Percentiles rank a stretch among this genome's conserved stretches.
Conservation (phyloP, 2,113 vertebrate species). For the Donacobius atricapilla region DNA sequence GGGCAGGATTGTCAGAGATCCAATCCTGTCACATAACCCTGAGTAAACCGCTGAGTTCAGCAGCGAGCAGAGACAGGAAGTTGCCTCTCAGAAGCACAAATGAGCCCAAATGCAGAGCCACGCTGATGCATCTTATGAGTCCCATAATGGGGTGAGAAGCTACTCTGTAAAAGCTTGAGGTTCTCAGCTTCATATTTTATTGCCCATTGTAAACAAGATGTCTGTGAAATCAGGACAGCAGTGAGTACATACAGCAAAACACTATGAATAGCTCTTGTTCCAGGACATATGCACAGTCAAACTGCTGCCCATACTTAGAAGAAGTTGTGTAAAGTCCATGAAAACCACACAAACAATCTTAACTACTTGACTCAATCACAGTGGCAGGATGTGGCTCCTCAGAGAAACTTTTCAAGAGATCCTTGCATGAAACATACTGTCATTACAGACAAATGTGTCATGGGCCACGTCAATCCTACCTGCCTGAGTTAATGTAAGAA, state of each 20-base stretch:
- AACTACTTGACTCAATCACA: background rate
- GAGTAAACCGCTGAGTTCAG: background rate
- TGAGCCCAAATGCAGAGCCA: background rate
- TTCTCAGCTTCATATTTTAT: fast-evolving
- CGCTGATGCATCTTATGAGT: background rate
- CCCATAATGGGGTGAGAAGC: background rate
- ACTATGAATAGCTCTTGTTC: background rate
- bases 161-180: background rate
- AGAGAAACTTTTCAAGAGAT: background rate
- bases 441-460: background rate
- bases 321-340: background rate
- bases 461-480: background rate
- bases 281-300: background rate
- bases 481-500: background rate
- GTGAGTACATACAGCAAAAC: background rate
- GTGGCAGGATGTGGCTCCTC: background rate
- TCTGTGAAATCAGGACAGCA: background rate
- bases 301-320: background rate
- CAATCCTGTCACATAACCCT: background rate
- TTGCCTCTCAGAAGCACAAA: background rate
- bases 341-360: background rate
- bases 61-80: background rate
- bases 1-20: background rate
- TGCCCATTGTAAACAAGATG: background rate
- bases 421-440: background rate